Conservation (phyloP, 2,113 vertebrate species). For the Microcebus tavaratra region DNA sequence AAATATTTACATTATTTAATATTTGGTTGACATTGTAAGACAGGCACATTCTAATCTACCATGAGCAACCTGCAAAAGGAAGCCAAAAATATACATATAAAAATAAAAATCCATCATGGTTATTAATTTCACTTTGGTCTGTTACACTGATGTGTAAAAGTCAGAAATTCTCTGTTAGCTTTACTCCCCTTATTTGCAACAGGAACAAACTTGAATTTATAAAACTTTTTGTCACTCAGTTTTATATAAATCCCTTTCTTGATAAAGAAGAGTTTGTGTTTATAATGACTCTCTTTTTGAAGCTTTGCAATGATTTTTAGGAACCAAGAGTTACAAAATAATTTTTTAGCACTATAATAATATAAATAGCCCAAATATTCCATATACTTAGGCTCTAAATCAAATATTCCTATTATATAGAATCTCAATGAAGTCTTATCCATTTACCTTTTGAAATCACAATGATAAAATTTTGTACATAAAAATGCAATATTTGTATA, state of each 20-base stretch:
- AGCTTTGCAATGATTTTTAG: neutral
- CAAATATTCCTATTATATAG: neutral
- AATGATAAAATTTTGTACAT: neutral
- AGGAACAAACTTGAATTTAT: neutral
- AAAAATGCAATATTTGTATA: neutral
- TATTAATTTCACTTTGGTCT: neutral
- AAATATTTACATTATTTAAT: neutral
- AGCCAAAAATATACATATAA: too few species aligned
- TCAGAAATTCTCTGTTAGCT: neutral
- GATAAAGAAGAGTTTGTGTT: neutral
- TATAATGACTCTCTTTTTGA: neutral
- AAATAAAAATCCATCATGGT: neutral
- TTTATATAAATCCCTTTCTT: neutral
- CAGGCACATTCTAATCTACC: neutral
- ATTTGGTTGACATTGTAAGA: neutral
- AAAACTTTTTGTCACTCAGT: neutral
- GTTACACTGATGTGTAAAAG: neutral
- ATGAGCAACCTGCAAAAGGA: too few species aligned
- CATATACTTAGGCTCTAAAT: neutral
- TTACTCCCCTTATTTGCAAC: neutral
- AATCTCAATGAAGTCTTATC: neutral
- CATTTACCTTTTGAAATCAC: neutral
- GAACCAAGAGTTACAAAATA: neutral
- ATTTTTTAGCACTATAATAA: neutral
- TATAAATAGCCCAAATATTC: neutral